Conservation (phyloP, 2,113 vertebrate species). For the Piprites chloris region DNA sequence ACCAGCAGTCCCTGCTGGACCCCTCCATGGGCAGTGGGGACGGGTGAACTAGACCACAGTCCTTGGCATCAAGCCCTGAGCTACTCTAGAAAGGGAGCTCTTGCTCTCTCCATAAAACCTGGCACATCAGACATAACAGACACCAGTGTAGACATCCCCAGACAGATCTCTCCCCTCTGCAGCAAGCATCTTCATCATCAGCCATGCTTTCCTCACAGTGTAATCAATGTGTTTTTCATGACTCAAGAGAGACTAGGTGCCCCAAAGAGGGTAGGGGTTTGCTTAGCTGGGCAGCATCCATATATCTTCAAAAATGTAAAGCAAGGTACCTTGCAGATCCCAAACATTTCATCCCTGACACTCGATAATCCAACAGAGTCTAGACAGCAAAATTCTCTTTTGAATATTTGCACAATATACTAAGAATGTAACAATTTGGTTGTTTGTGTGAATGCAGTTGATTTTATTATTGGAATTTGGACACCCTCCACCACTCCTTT, state of each 20-base stretch:
- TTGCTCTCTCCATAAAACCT: neutral
- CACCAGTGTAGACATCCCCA: rapidly evolving
- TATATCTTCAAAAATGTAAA: neutral
- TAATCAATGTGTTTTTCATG: neutral
- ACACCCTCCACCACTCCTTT: neutral
- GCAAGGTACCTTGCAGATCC: neutral
- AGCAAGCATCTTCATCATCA: neutral
- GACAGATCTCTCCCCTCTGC: neutral
- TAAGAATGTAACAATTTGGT: neutral
- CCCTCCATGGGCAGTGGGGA: rapidly evolving
- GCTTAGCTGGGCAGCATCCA: neutral
- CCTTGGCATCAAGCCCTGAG: neutral
- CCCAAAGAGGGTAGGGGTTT: neutral
- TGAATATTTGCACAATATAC: neutral
- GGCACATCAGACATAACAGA: neutral
- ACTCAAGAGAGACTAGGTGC: neutral
- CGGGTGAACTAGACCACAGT: neutral
- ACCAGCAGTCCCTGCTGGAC: neutral
- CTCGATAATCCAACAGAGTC: neutral
- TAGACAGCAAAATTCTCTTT: neutral
- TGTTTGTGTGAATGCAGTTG: neutral
- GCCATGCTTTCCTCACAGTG: neutral
- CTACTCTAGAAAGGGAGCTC: neutral
- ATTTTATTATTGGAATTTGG: neutral
- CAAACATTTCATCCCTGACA: neutral